These are phyloP conservation scores for Aphelinus certus DNA, from an alignment of 1,140 invertebrate genomes.

Conservation along the genomic window DNA sequence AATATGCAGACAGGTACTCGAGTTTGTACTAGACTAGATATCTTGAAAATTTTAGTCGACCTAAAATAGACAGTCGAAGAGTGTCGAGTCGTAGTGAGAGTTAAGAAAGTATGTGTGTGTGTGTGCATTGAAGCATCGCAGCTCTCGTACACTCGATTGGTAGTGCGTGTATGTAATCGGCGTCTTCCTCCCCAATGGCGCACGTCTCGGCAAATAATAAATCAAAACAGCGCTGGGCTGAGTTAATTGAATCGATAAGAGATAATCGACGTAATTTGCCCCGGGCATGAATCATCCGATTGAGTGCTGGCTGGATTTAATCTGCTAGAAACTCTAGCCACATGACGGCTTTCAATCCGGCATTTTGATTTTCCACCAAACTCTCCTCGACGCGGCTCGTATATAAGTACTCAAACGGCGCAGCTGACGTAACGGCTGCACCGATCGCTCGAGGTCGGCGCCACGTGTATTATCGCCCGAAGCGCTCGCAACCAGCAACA, in stretches of 20 bases:
- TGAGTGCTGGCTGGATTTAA: neutral
- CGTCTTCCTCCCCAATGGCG: neutral
- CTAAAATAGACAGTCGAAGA: too few species aligned
- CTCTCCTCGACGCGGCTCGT: neutral
- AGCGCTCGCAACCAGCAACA: constrained; percentile 7
- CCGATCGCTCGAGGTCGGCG: neutral
- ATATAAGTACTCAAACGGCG: neutral
- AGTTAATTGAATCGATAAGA: constrained; percentile 27
- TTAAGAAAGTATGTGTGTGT: too few species aligned
- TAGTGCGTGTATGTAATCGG: neutral
- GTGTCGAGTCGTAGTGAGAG: too few species aligned
- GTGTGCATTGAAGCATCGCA: too few species aligned
- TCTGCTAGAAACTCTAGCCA: too few species aligned
- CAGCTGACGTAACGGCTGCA: neutral
- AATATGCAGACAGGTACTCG: too few species aligned
- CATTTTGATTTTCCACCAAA: neutral
- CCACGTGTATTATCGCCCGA: too few species aligned
- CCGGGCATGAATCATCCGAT: neutral
- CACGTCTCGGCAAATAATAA: neutral
- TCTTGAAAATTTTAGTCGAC: too few species aligned
- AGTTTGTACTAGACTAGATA: too few species aligned
- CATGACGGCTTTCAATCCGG: neutral
- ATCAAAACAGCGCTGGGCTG: neutral
- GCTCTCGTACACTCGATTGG: too few species aligned
- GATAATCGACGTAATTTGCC: constrained; percentile 3